Conservation (phyloP, 2,888 invertebrate genomes). For the Nasonovia ribisnigri region DNA sequence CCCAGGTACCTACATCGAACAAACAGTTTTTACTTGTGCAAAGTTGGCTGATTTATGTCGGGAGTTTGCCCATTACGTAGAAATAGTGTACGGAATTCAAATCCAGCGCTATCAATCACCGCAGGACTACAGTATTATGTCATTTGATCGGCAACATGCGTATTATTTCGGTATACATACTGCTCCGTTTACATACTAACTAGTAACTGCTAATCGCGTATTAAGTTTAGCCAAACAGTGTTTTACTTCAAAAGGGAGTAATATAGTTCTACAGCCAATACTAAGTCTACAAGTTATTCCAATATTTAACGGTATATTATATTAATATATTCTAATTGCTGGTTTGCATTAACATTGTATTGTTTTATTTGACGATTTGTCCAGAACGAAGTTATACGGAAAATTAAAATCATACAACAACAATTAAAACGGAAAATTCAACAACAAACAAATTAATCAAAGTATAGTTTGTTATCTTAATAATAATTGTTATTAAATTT, state of each 20-base stretch:
- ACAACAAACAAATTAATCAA: neutral
- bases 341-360: neutral
- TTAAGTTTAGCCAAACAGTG: neutral
- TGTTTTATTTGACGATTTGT: neutral
- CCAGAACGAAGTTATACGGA: neutral
- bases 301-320: neutral
- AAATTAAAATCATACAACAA: neutral
- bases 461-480: neutral
- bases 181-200: neutral
- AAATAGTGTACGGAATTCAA: neutral
- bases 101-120: neutral
- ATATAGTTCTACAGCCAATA: neutral
- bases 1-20: neutral
- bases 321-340: neutral
- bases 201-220: neutral
- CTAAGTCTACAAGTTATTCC: neutral
- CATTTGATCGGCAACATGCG: slow-evolving; percentile 29
- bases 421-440: neutral
- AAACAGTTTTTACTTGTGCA: neutral
- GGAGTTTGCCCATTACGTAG: neutral
- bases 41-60: slow-evolving; percentile 14
- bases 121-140: neutral
- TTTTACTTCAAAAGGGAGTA: neutral
- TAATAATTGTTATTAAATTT: neutral
- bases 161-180: neutral